Percentiles rank a stretch among this genome's conserved stretches.
phyloP scores from a whole-genome alignment of 2,888 invertebrate genomes.

The Hypena proboscidalis region DNA sequence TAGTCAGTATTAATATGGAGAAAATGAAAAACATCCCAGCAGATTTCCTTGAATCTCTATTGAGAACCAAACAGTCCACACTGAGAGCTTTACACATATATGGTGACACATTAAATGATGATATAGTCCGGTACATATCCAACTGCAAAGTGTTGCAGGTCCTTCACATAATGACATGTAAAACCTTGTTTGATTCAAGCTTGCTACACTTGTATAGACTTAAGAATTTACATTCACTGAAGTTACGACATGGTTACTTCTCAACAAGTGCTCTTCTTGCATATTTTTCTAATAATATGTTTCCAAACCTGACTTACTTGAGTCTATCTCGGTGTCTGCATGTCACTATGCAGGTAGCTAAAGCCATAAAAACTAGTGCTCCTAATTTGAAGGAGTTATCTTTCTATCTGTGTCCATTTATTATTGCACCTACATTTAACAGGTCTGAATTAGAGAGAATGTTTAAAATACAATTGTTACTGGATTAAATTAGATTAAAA shows the following conservation, averaged over 20 bases:
- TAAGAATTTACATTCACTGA: slow-evolving; percentile 77
- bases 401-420: slow-evolving; percentile 81
- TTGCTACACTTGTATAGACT: slow-evolving; percentile 74
- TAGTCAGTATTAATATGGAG: slow-evolving; percentile 82
- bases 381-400: slow-evolving; percentile 80
- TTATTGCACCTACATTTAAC: slow-evolving; percentile 75
- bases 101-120: slow-evolving; percentile 81
- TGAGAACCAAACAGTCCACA: slow-evolving; percentile 71
- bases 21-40: slow-evolving; percentile 84
- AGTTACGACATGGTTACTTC: slow-evolving; percentile 82
- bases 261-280: slow-evolving; percentile 77
- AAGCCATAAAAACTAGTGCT: slow-evolving; percentile 76
- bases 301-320: slow-evolving; percentile 75
- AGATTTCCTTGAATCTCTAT: slow-evolving; percentile 76
- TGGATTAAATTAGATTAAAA: slow-evolving; percentile 68
- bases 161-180: slow-evolving; percentile 82
- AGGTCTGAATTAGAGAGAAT: slow-evolving; percentile 77
- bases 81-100: slow-evolving; percentile 78
- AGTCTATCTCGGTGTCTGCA: slow-evolving; percentile 80
- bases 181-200: slow-evolving; percentile 82
- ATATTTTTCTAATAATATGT: slow-evolving; percentile 79
- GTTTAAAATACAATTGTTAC: slow-evolving; percentile 78
- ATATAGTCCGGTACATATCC: slow-evolving; percentile 75
- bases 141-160: slow-evolving; percentile 74
- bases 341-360: slow-evolving; percentile 80